Conservation (phyloP, 2,113 vertebrate genomes). For the Apeltes quadracus region DNA sequence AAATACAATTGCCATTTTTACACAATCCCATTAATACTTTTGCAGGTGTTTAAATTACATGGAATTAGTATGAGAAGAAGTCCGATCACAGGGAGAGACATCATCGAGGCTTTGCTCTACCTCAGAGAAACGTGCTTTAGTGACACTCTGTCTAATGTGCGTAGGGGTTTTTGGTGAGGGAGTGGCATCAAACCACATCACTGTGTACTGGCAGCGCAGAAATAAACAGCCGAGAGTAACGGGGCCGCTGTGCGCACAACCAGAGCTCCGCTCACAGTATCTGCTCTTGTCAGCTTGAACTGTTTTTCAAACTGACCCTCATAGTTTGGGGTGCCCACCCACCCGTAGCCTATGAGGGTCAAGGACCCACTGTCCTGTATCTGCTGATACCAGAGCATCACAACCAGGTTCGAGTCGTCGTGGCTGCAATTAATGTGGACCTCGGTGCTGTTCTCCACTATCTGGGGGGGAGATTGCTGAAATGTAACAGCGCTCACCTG, state of each 20-base stretch:
- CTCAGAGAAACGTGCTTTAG: not conserved
- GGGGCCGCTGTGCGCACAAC: not conserved
- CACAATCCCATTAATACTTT: not conserved
- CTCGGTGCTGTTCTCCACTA: not conserved
- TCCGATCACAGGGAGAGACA: conserved; percentile 22
- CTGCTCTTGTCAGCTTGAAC: conserved; percentile 32
- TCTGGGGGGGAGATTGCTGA: conserved; percentile 28
- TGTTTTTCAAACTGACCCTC: conserved; percentile 43
- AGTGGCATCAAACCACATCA: conserved; percentile 46
- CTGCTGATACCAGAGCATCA: conserved; percentile 74
- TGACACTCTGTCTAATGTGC: not conserved
- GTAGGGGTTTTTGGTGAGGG: conserved; percentile 52
- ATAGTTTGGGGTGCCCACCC: not conserved
- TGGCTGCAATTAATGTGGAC: conserved; percentile 61
- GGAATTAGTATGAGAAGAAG: conserved; percentile 37
- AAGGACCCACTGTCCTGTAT: not conserved
- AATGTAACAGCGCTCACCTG: conserved; percentile 35
- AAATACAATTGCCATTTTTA: not conserved
- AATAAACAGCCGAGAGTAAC: conserved; percentile 69
- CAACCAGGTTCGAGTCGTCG: rapidly evolving
- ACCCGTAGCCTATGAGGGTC: conserved; percentile 64
- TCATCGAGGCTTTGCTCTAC: not conserved
- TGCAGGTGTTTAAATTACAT: conserved; percentile 26
- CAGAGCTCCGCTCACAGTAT: conserved; percentile 34
- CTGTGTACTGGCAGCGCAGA: conserved; percentile 73